Evolutionary conservation across 2,113 vertebrate genomes (phyloP), one percentile per base, ranked within the genome.

Genomic region (Alces alces): DNA sequence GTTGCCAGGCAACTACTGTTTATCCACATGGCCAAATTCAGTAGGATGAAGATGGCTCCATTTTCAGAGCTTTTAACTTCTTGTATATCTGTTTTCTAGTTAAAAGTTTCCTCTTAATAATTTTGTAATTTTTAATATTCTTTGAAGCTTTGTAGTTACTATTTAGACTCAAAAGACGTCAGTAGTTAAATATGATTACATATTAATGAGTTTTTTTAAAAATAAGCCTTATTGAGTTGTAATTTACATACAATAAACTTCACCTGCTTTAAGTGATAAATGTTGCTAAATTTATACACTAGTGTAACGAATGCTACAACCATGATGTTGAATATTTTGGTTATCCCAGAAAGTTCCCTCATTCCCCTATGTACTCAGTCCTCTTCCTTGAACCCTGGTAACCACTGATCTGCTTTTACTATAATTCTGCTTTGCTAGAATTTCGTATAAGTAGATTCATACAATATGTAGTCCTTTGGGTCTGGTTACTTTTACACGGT

Each of bases 1-100:
- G 95, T 95, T 96, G 85, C 76, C 57, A 95, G 79, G 93, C 84
- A 93, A 60, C 50, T 60, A 2, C 33, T 91, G 6, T 96, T 91
- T 84, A 93, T 73, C 19, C 64, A 70, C 39, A 54, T 96, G 90
- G 28, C 85, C 76, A 86, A 47, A 15, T 83, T 60, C 64, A 97
- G 80, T 96, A 86, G 60, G 25, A 50, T 86, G 47, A 89, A 50
- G 55, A 73, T 58, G 91, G 23, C 66, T 95, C 16, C 54, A 83
- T 91, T 96, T n/a, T 83, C 21, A 93, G 61, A 23, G 93, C 78
- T 73, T 73, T 88, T 86, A 83, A 54, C 30, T 96, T 93, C 54
- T 36, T 76, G 0, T 94, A 1, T 94, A 52, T 93, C 25, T 92
- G 16, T 89, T 96, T 90, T 86, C 28, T 86, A 47, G 80, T 39